These are phyloP conservation scores for Aplysina aerophoba DNA, from an alignment of 37 sponge, comb jelly and placozoan species.

Conservation along the genomic window DNA sequence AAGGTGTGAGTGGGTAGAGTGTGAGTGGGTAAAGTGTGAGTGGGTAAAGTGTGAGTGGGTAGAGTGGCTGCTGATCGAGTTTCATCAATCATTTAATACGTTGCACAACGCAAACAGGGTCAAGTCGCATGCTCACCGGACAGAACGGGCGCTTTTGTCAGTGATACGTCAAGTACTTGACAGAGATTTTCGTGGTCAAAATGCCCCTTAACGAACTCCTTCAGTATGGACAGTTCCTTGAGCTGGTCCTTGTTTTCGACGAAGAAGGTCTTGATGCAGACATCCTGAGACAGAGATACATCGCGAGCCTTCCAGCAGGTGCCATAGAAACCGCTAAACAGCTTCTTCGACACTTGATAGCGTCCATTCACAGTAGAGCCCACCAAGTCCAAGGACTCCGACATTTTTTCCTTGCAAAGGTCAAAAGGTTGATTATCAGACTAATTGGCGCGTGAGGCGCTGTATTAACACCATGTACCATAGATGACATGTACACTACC, in stretches of 20 bases:
- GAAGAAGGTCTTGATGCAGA: constrained; percentile 69
- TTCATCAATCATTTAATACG: too few relatives aligned
- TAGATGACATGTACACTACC: too few relatives aligned
- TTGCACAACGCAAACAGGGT: too few relatives aligned
- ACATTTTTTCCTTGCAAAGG: background rate
- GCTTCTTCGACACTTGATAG: constrained; percentile 45
- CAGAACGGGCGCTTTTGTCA: constrained; percentile 51
- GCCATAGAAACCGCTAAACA: constrained; percentile 77
- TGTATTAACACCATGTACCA: too few relatives aligned
- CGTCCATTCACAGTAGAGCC: constrained; percentile 32
- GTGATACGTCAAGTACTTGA: constrained; percentile 57
- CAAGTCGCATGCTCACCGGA: background rate
- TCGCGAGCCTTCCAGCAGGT: constrained; percentile 70
- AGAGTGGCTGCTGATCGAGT: too few relatives aligned
- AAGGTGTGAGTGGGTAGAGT: too few relatives aligned
- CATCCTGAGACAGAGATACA: background rate
- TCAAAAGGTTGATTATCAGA: too few relatives aligned
- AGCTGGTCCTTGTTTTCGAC: constrained; percentile 48
- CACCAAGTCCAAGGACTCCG: constrained; percentile 42
- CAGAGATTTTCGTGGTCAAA: constrained; percentile 76
- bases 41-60: too few relatives aligned
- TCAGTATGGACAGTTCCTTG: constrained; percentile 68
- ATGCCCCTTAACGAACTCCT: constrained; percentile 59
- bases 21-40: too few relatives aligned
- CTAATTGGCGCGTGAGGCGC: too few relatives aligned